Evolutionary conservation across 2,113 vertebrate genomes (phyloP), one percentile per base, ranked within the genome.

Genomic region (Accipiter cooperii): DNA sequence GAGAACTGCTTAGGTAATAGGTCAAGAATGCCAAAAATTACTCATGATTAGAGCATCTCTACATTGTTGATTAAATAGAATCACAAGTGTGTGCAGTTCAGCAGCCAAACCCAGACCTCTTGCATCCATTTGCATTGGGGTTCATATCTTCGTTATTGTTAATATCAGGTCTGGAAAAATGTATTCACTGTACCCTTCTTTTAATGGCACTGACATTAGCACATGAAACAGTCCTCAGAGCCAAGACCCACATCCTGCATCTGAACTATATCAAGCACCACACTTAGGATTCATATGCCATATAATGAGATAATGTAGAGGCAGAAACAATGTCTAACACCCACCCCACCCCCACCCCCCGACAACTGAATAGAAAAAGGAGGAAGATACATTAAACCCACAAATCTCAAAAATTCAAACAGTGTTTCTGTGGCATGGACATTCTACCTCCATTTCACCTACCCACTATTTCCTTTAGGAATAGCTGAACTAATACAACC

Each of bases 1-100:
- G 61, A 96, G 57, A 89, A 79, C 21, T 64, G 33, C 55, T 88
- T 60, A 46, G 22, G 61, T 51, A 64, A 7, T 58, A 90, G 76
- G 17, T 46, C 34, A 76, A 60, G 49, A 71, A 81, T 73, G 80
- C 44, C 15, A 84, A 83, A 90, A 94, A 71, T 66, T 66, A 85
- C 44, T 90, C 34, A 86, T 26, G 15, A 73, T 68, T 49, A 84
- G 47, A 91, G 73, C 70, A 85, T 64, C n/a, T 83, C 38, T 65
- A 31, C 9, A 5, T 42, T 69, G 16, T 51, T 84, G 31, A 71
- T 71, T 70, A 93, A 66, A 52, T 10, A 47, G 5, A 31, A 76
- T 52, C 77, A 68, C 11, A 75, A 85, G 46, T 9, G 9, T 18
- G 24, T 66, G n/a, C n/a, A 81, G 21, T 55, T 74, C 66, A 77